Percentiles rank a stretch among this genome's conserved stretches.
phyloP scores from a whole-genome alignment of 2,888 invertebrate genomes.

The Apomyelois bistriatella region DNA sequence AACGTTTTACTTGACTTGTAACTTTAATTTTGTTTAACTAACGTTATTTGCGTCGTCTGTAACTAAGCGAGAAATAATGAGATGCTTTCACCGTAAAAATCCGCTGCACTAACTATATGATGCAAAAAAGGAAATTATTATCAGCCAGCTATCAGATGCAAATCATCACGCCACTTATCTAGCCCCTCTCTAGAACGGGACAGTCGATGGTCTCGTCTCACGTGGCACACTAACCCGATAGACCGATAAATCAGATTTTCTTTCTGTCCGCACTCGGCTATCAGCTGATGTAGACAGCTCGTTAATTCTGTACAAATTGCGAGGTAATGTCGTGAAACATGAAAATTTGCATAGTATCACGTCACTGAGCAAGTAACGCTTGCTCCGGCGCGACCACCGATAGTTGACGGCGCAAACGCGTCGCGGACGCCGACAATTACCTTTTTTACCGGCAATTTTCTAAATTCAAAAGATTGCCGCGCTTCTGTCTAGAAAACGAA shows the following conservation, averaged over 20 bases:
- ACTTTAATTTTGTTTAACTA: background rate
- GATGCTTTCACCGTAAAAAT: slow-evolving; percentile 50
- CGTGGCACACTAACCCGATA: slow-evolving; percentile 66
- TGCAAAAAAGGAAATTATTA: slow-evolving; percentile 63
- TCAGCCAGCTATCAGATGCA: slow-evolving; percentile 67
- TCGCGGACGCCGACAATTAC: slow-evolving; percentile 50
- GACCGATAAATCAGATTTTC: slow-evolving; percentile 60
- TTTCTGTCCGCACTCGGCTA: slow-evolving; percentile 40
- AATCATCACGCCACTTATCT: slow-evolving; percentile 67
- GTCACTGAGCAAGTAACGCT: slow-evolving; percentile 32
- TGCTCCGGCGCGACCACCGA: slow-evolving; percentile 8
- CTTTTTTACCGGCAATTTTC: slow-evolving; percentile 60
- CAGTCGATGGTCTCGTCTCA: slow-evolving; percentile 40
- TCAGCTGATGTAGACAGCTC: slow-evolving; percentile 53
- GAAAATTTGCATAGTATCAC: slow-evolving; percentile 55
- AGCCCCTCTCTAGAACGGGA: slow-evolving; percentile 61
- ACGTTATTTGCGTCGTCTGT: background rate
- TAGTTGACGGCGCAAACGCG: slow-evolving; percentile 47
- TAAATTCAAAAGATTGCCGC: slow-evolving; percentile 50
- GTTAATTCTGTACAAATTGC: slow-evolving; percentile 15
- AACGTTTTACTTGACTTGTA: background rate
- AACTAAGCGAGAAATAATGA: slow-evolving; percentile 17
- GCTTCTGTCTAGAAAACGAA: slow-evolving; percentile 52
- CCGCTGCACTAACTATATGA: slow-evolving; percentile 41
- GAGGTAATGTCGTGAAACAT: slow-evolving; percentile 13